Conservation (phyloP, 2,888 invertebrate genomes). For the Ornithoptera priamus region DNA sequence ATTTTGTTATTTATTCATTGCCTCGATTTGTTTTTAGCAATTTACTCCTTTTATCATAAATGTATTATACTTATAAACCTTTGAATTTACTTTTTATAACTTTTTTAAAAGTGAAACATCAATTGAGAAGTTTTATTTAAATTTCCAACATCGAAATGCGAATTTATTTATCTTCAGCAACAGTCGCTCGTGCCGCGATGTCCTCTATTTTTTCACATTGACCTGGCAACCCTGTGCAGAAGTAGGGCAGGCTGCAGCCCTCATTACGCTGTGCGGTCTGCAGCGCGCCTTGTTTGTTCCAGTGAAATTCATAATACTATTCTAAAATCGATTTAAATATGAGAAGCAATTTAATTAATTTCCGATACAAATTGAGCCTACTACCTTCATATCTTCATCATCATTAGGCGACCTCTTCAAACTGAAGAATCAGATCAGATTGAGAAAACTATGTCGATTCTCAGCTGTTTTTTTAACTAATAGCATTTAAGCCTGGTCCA, state of each 20-base stretch:
- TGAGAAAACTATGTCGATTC: too few species aligned
- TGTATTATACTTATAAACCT: neutral
- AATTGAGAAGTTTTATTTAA: slow-evolving; percentile 13
- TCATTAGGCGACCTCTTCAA: too few species aligned
- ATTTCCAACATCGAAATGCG: slow-evolving; percentile 2
- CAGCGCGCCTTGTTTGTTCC: slow-evolving; percentile 34
- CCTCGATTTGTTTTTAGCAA: neutral
- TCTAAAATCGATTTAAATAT: slow-evolving; percentile 20
- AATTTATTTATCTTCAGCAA: slow-evolving; percentile 7
- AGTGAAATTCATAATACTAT: slow-evolving; percentile 25
- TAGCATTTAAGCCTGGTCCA: too few species aligned
- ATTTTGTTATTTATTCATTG: neutral
- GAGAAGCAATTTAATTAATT: slow-evolving; percentile 2
- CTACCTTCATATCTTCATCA: neutral
- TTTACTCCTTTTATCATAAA: neutral
- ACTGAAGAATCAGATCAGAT: too few species aligned
- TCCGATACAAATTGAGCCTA: neutral
- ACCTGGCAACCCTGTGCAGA: slow-evolving; percentile 28
- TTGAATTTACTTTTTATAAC: neutral
- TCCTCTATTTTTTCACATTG: slow-evolving; percentile 29
- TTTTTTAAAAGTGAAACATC: neutral
- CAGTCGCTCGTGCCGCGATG: slow-evolving; percentile 9
- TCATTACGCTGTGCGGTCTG: slow-evolving; percentile 35
- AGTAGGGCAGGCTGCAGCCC: slow-evolving; percentile 36
- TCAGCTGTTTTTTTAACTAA: too few species aligned